These are phyloP conservation scores for Eupithecia insigniata DNA, from an alignment of 2,888 invertebrate genomes.

Conservation along the genomic window DNA sequence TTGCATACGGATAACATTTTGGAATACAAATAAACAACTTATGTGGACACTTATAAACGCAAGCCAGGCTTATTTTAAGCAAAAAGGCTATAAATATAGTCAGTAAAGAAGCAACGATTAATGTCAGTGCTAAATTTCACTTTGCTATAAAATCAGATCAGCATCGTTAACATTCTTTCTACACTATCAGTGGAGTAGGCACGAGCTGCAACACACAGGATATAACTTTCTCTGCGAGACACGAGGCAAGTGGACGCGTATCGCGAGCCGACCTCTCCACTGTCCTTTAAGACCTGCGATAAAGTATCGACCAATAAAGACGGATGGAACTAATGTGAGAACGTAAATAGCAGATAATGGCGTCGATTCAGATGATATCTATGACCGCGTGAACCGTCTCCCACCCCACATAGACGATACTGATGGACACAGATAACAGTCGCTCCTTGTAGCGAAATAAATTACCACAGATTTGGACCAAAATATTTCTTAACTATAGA, in stretches of 20 bases:
- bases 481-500: neutral
- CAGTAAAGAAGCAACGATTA: neutral
- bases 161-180: slow-evolving; percentile 28
- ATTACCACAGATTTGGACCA: neutral
- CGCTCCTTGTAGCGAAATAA: neutral
- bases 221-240: slow-evolving; percentile 29
- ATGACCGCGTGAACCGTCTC: slow-evolving; percentile 33
- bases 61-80: neutral
- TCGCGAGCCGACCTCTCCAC: neutral
- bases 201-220: slow-evolving; percentile 11
- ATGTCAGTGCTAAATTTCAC: slow-evolving; percentile 19
- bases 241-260: slow-evolving; percentile 3
- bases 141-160: slow-evolving; percentile 26
- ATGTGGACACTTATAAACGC: neutral
- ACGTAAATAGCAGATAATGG: slow-evolving; percentile 26
- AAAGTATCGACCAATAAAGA: neutral
- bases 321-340: neutral
- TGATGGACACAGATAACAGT: neutral
- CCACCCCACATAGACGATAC: slow-evolving; percentile 6
- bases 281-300: neutral
- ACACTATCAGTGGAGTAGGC: slow-evolving; percentile 6
- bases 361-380: slow-evolving; percentile 16
- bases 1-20: slow-evolving; percentile 15
- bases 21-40: slow-evolving; percentile 22
- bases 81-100: neutral